Evolutionary conservation across 2,113 vertebrate genomes (phyloP).

Genomic region (Pleuronectes platessa): DNA sequence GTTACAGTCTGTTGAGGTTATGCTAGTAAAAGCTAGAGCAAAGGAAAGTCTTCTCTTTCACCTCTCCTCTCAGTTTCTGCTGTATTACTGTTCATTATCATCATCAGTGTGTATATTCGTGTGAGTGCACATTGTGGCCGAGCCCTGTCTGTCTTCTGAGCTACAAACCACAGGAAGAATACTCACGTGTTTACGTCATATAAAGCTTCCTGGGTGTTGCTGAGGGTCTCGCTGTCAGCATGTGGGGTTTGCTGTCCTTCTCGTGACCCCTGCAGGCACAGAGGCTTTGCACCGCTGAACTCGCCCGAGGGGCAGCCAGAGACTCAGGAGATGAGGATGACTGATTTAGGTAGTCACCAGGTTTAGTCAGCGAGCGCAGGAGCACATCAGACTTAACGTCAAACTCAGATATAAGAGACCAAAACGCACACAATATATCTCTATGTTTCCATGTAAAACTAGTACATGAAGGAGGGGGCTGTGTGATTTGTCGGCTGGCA

Average conservation of each 20-base stretch:
- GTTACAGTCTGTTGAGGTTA: too few species aligned
- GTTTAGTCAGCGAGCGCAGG: neutral
- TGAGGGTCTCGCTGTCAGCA: constrained; percentile 33
- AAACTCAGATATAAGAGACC: neutral
- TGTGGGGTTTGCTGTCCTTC: constrained; percentile 22
- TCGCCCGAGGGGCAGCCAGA: constrained; percentile 13
- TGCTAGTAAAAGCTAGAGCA: too few species aligned
- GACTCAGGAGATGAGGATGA: constrained; percentile 14
- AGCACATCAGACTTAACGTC: neutral
- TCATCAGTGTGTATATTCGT: neutral
- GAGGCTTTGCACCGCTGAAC: neutral
- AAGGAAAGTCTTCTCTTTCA: too few species aligned
- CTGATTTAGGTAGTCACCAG: constrained; percentile 15
- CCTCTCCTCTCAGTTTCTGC: too few species aligned
- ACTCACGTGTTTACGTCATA: constrained; percentile 33
- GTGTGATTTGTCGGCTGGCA: constrained; percentile 3
- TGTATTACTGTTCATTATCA: too few species aligned
- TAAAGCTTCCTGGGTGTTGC: constrained; percentile 54
- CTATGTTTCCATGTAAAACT: neutral
- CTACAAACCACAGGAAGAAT: constrained; percentile 36
- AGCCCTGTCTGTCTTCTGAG: neutral
- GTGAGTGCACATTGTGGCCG: neutral
- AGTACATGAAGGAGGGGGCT: neutral
- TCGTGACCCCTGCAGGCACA: constrained; percentile 22
- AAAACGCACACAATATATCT: neutral